Evolutionary conservation across 1,140 invertebrate genomes (phyloP), one percentile per base, ranked within the genome.

Genomic region (Dendroctonus ponderosae): DNA sequence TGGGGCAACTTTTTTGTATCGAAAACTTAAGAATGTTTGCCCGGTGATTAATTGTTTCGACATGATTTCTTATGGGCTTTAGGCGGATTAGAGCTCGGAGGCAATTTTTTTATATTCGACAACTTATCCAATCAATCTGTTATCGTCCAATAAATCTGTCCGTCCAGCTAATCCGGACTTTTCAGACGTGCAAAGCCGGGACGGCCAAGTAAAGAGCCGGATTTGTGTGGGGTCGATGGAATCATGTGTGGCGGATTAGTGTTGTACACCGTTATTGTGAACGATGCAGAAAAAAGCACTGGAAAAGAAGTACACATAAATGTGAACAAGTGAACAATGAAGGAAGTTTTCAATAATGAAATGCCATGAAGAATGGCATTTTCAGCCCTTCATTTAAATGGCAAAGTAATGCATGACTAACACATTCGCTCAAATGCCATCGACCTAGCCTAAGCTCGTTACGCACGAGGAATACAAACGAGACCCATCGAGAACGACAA

Each of bases 401-500:
- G 14, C 43, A 38, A 60, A 46, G 9, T 37, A 49, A 42, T 37
- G 57, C 44, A 60, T 60, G 57, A 60, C 57, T 60, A 60, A 60
- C n/a, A 46, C 56, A 12, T 40, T 54, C 14, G 38, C 43, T 46
- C 26, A 8, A 7, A 48, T 46, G 14, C n/a, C 40, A n/a, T 46
- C 41, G 44, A 60, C 57, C 57, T 60, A 60, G 57, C 43, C 9
- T 60, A 60, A 60, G 57, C 42, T 60, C 37, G 57, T 60, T 60
- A 48, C 57, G 44, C 44, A 60, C 43, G 15, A 46, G 43, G 57
- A 60, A 60, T 60, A 60, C 40, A 60, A 60, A 60, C 57, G 57
- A 60, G 57, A n/a, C 57, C 57, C 57, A 60, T 48, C 42, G 42
- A 26, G 57, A 42, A 48, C 53, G 57, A 60, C 57, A 60, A 60